Conservation (phyloP, 53 echinoderm and acorn worm species). For the Zoroaster sp. region DNA sequence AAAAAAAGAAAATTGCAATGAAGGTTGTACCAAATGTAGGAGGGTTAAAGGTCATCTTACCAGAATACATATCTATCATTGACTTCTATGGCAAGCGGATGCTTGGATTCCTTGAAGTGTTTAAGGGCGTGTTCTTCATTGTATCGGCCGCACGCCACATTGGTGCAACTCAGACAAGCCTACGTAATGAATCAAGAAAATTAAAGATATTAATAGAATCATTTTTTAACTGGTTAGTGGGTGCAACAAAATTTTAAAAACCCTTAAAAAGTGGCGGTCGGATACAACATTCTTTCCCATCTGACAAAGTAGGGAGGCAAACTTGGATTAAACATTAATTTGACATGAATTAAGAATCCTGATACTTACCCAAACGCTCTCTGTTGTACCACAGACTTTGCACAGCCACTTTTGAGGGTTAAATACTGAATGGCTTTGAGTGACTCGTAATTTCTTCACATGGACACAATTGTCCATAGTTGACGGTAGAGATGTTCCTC, state of each 20-base stretch:
- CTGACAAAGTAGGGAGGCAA: not conserved
- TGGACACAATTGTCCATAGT: constrained; percentile 86
- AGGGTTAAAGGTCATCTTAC: constrained; percentile 54
- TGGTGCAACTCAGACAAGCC: constrained; percentile 93
- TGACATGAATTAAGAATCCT: not conserved
- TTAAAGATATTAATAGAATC: not conserved
- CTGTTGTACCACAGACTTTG: constrained; percentile 83
- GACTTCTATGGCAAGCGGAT: constrained; percentile 93
- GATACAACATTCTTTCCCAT: not conserved
- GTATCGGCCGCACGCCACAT: constrained; percentile 94
- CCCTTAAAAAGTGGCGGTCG: too few relatives aligned
- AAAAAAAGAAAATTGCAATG: too few relatives aligned
- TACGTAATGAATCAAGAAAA: constrained; percentile 5
- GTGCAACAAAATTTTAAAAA: too few relatives aligned
- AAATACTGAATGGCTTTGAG: constrained; percentile 82
- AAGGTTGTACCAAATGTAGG: too few relatives aligned
- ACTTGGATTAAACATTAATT: not conserved
- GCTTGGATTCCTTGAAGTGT: constrained; percentile 75
- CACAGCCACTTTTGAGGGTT: constrained; percentile 93
- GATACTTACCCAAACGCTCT: constrained; percentile 88
- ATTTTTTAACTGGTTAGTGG: too few relatives aligned
- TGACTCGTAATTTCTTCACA: constrained; percentile 74
- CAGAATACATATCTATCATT: constrained; percentile 97
- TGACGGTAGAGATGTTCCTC: too few relatives aligned
- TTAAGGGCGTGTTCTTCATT: constrained; percentile 89